phyloP scores from a whole-genome alignment of 2,113 vertebrate species.

The Anguilla japonica region DNA sequence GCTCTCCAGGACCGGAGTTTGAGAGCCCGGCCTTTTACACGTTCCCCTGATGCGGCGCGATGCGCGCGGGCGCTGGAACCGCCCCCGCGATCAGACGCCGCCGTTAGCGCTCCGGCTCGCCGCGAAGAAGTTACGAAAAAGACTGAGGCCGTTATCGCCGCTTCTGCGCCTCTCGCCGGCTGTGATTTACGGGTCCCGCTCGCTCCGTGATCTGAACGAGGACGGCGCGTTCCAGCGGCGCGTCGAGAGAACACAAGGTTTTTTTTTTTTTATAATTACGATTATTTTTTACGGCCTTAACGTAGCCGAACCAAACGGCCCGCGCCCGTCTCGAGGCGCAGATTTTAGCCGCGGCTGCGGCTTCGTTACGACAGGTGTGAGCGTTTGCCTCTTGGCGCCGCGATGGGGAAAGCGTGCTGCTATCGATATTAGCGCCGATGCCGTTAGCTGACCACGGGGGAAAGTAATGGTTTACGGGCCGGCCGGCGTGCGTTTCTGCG shows the following conservation, averaged over 20 bases:
- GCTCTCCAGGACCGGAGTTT: too few relatives aligned
- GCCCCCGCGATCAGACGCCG: not conserved
- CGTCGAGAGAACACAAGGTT: not conserved
- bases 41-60: not conserved
- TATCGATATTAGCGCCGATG: not conserved
- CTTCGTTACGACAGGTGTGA: not conserved
- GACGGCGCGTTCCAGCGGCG: not conserved
- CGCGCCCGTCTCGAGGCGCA: not conserved
- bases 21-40: not conserved
- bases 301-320: not conserved
- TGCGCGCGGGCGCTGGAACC: not conserved
- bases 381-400: too few relatives aligned
- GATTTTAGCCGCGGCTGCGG: not conserved
- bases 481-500: not conserved
- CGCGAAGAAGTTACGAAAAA: not conserved
- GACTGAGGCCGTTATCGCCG: not conserved
- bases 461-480: not conserved
- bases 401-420: not conserved
- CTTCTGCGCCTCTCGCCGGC: not conserved
- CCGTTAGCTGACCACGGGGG: not conserved
- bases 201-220: not conserved
- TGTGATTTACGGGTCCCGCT: not conserved
- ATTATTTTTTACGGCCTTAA: not conserved
- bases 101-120: not conserved
- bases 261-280: not conserved